These are phyloP conservation scores for Metopia argyrocephala DNA, from an alignment of 2,888 invertebrate species.

Conservation along the genomic window DNA sequence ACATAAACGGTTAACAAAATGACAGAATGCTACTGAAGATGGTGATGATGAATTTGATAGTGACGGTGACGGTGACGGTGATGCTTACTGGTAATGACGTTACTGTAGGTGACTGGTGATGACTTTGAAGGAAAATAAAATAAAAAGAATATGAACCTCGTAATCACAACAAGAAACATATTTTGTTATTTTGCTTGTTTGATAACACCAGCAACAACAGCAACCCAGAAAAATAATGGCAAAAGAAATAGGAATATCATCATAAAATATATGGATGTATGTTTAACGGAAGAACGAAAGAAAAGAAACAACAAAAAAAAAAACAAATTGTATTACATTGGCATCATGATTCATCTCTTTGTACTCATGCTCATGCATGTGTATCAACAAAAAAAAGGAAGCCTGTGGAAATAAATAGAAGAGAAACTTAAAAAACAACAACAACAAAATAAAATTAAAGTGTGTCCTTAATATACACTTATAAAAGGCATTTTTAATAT, in stretches of 20 bases:
- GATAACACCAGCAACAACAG: conserved; percentile 27
- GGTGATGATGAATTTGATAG: background rate
- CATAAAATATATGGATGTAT: conserved; percentile 56
- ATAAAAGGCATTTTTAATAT: too few relatives aligned
- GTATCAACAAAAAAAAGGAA: too few relatives aligned
- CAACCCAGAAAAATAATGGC: background rate
- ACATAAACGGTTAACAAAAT: background rate
- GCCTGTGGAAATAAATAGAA: conserved; percentile 20
- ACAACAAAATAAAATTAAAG: conserved; percentile 12
- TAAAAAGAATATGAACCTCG: background rate
- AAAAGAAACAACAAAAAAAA: too few relatives aligned
- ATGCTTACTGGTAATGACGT: background rate
- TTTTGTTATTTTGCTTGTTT: conserved; percentile 31
- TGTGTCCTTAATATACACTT: too few relatives aligned
- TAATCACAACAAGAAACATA: conserved; percentile 42
- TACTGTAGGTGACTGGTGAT: background rate
- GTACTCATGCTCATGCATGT: conserved; percentile 6
- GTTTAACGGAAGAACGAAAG: conserved; percentile 55
- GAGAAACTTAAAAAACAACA: conserved; percentile 27
- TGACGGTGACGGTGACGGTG: background rate
- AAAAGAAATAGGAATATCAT: conserved; percentile 30
- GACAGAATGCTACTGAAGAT: background rate
- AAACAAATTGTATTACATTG: conserved; percentile 23
- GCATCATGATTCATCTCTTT: conserved; percentile 29
- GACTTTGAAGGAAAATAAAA: conserved; percentile 40